phyloP scores from a whole-genome alignment of 2,888 invertebrate species.

The Cheilosia soror region DNA sequence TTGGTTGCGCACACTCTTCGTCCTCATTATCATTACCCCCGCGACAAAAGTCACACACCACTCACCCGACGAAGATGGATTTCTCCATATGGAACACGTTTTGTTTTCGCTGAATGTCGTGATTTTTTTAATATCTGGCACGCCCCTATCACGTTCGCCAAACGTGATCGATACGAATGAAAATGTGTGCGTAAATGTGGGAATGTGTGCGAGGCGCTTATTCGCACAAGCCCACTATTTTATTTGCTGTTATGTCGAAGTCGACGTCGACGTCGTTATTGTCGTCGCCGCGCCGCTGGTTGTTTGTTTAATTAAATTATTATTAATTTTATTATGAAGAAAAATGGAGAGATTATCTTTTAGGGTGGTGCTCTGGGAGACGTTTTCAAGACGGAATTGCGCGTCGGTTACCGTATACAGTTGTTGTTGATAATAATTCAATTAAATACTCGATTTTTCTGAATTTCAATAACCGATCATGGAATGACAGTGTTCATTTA shows the following conservation, averaged over 20 bases:
- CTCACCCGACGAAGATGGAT: slow-evolving; percentile 37
- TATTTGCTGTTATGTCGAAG: slow-evolving; percentile 48
- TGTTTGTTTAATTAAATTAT: slow-evolving; percentile 61
- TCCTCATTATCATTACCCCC: slow-evolving; percentile 13
- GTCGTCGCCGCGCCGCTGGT: slow-evolving; percentile 12
- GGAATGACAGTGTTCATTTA: not conserved
- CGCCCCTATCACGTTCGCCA: slow-evolving; percentile 74
- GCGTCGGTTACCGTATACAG: slow-evolving; percentile 1
- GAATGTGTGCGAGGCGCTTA: slow-evolving; percentile 44
- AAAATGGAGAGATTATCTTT: slow-evolving; percentile 40
- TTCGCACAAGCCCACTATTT: slow-evolving; percentile 71
- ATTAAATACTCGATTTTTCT: not conserved
- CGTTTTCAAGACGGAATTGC: slow-evolving; percentile 39
- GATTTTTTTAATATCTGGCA: slow-evolving; percentile 65
- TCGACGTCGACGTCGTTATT: not conserved
- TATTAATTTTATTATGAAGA: slow-evolving; percentile 7
- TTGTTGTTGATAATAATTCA: slow-evolving; percentile 46
- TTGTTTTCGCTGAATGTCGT: slow-evolving; percentile 69
- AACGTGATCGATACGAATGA: slow-evolving; percentile 67
- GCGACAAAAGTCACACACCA: not conserved
- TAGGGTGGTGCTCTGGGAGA: slow-evolving; percentile 43
- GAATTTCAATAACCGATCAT: no score
- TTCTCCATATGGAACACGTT: slow-evolving; percentile 66
- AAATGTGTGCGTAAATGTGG: slow-evolving; percentile 20
- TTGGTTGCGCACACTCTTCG: not conserved